Base-by-base conservation (phyloP, 2,888 invertebrate species). In the Carabus problematicus region DNA sequence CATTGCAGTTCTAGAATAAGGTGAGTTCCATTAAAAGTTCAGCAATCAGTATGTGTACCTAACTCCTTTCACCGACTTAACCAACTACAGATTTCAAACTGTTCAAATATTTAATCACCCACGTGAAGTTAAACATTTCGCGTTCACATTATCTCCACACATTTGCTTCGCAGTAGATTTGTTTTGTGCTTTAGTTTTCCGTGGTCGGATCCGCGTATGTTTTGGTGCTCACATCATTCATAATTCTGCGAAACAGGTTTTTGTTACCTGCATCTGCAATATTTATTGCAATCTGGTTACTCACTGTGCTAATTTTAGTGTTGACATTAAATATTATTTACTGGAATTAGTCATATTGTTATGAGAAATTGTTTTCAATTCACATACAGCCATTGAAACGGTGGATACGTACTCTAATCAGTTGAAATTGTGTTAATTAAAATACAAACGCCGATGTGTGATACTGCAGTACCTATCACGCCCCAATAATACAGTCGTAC, bases 221-320 rank as follows among this genome's bases (percentile, higher is more conserved):
- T 29, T 56, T 39, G 11, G n/a, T 3, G 29, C 56, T 29, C 8
- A 56, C 8, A 39, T 12, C 8, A 52, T 52, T 18, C 52, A 18
- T 52, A 52, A n/a, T 68, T 61, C 18, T 40, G 40, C 8, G 8
- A 41, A 61, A 55, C 69, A 62, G 55, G 61, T 69, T 69, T 69
- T 62, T 62, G 47, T 43, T 61, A 54, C 56, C 54, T 55, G 62
- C 45, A 0, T 16, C 12, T 54, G 54, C 18, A 55, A 45, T 62
- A 66, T 66, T 66, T 58, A 66, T 66, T 47, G 29, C 62, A 69
- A 69, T 69, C 69, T 69, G 69, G 69, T 69, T 69, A 69, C 69
- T 69, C 69, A 69, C 52, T 52, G 41, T 40, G 55, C 62, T 69
- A 69, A 69, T 62, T 55, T 69, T 69, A 69, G 62, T 69, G 61